Evolutionary conservation across 2,888 invertebrate species (phyloP), one percentile per base, ranked within the genome.

Genomic region (Eumerus sabulonum): DNA sequence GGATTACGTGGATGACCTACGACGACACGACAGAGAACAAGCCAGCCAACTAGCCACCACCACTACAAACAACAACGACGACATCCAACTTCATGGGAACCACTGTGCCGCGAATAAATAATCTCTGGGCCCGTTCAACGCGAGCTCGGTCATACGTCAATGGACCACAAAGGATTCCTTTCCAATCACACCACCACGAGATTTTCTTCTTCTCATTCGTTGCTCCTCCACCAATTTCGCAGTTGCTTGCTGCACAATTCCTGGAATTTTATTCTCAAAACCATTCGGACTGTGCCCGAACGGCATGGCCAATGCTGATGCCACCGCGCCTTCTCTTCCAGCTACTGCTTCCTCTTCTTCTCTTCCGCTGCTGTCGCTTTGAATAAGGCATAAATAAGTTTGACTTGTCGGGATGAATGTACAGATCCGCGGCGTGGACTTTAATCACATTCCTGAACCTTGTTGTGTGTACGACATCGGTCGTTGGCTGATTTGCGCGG

Each of bases 121-220:
- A 72, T 77, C 67, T 77, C 38, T 67, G 57, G 27, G 7, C 27
- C 27, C 7, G 27, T 27, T 27, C 60, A 3, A 40, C 67, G 62
- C 67, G 77, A 74, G 27, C 27, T 27, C 74, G 79, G 79, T 74
- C 74, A 79, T 79, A 79, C 79, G 79, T 79, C 79, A 79, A 79
- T 73, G 79, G 73, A 79, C 79, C 74, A 74, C 68, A 70, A 73
- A 74, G 68, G 74, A 79, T 73, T 73, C 79, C 51, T n/a, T n/a
- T 53, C 48, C 68, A 68, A 63, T 70, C 54, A 67, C 74, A 74
- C 59, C 74, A n/a, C n/a, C n/a, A n/a, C n/a, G n/a, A n/a, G n/a
- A n/a, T 79, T 68, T 56, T 63, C 54, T 56, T 9, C 7, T 36
- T 14, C 11, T 35, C n/a, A 9, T 4, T 36, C 14, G 14, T 14